Evolutionary conservation across 1,140 invertebrate species (phyloP).

Genomic region (Halictus rubicundus): DNA sequence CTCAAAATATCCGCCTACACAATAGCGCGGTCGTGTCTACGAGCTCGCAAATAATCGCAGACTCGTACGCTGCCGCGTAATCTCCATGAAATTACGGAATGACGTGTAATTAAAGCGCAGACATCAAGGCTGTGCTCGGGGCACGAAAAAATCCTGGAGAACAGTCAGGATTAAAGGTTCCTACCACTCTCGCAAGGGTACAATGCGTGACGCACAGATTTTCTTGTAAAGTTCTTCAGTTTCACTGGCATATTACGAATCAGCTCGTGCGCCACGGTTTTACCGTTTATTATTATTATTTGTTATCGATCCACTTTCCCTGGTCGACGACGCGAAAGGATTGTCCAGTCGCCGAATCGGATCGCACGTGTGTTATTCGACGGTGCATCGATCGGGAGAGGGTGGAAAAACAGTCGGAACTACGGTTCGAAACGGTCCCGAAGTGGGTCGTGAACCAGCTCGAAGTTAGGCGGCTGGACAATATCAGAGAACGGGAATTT

Average conservation of each 20-base stretch:
- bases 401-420: neutral
- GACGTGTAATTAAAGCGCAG: slow-evolving; percentile 21
- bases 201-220: too few species aligned
- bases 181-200: too few species aligned
- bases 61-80: neutral
- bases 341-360: too few species aligned
- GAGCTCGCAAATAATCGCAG: slow-evolving; percentile 17
- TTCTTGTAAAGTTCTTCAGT: too few species aligned
- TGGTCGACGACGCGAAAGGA: too few species aligned
- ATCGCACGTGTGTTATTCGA: neutral
- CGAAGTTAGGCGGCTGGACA: slow-evolving; percentile 40
- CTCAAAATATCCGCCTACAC: slow-evolving; percentile 17
- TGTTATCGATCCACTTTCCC: too few species aligned
- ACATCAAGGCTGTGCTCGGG: neutral
- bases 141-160: neutral
- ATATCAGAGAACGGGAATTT: slow-evolving; percentile 61
- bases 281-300: too few species aligned
- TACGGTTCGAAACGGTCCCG: neutral
- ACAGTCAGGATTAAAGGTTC: neutral
- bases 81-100: slow-evolving; percentile 45
- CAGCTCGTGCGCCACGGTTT: too few species aligned
- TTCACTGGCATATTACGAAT: too few species aligned
- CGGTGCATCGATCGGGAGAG: neutral
- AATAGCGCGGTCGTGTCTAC: neutral
- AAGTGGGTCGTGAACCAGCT: neutral